Evolutionary conservation across 2,888 invertebrate genomes (phyloP), one percentile per base, ranked within the genome.

Genomic region (Parnassius smintheus): DNA sequence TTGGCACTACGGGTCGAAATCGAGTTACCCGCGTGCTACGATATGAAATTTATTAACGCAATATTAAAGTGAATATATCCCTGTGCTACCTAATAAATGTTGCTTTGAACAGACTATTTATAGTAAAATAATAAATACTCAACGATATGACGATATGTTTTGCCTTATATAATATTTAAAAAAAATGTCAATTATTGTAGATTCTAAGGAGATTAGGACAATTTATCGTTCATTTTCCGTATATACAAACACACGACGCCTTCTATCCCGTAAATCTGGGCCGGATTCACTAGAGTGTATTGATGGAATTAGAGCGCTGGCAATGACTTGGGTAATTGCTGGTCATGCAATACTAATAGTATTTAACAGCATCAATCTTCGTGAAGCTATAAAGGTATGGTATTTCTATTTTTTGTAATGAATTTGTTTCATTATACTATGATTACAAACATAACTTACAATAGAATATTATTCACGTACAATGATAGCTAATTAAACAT

Each of bases 311-410:
- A 76, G 88, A 61, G 72, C 82, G 0, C 58, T 90, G 0, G 83
- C 88, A 12, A 88, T 88, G 78, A 64, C 82, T 35, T 92, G 91
- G 91, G 78, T 92, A 12, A 72, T 92, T 7, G 35, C 83, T 11
- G 85, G 84, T 0, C 91, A 91, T 59, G 70, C 76, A 0, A 77
- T 74, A 12, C 55, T 57, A 10, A 65, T 68, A 13, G 10, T 53
- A 4, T 13, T 25, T 1, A 53, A n/a, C 11, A 52, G 52, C n/a
- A n/a, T 52, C 13, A 59, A 59, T 41, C 4, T 52, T 7, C 46
- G 64, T 4, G 75, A 74, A 18, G 9, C 45, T 2, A 2, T 25
- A 7, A 2, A 4, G 45, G 76, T 78, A 63, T 61, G 69, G n/a
- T 9, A n/a, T 48, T 4, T 35, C 35, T 35, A 51, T 48, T 12